Conservation (phyloP, 2,797 vertebrate species). For the Acropternis orthonyx region DNA sequence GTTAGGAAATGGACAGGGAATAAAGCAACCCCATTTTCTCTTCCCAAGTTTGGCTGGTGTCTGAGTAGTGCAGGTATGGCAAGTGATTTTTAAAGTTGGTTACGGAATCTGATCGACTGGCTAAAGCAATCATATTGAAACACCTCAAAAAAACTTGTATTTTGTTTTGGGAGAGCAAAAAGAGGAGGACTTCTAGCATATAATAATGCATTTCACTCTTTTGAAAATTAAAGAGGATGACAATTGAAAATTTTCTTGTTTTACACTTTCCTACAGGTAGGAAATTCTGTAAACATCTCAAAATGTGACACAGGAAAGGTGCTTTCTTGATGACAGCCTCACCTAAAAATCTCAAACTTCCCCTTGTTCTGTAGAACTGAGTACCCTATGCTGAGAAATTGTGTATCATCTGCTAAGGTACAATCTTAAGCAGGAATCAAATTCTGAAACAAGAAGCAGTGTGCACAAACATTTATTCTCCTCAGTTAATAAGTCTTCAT, state of each 20-base stretch:
- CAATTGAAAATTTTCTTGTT: neutral
- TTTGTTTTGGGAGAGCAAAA: neutral
- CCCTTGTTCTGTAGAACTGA: neutral
- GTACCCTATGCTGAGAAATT: neutral
- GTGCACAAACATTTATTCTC: neutral
- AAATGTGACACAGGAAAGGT: neutral
- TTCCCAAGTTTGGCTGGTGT: neutral
- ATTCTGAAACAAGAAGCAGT: neutral
- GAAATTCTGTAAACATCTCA: neutral
- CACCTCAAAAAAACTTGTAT: neutral
- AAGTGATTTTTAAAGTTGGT: neutral
- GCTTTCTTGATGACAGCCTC: neutral
- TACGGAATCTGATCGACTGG: neutral
- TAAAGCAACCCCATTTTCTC: neutral
- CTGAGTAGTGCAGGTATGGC: neutral
- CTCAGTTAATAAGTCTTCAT: neutral
- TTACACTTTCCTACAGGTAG: neutral
- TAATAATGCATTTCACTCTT: neutral
- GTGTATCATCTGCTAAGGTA: neutral
- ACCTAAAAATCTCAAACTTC: neutral
- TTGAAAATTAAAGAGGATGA: neutral
- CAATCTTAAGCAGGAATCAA: neutral
- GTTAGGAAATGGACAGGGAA: too few species aligned
- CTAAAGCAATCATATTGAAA: neutral
- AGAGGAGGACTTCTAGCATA: neutral